Evolutionary conservation across 2,113 vertebrate genomes (phyloP), one percentile per base, ranked within the genome.

Genomic region (Brachionichthys hirsutus): DNA sequence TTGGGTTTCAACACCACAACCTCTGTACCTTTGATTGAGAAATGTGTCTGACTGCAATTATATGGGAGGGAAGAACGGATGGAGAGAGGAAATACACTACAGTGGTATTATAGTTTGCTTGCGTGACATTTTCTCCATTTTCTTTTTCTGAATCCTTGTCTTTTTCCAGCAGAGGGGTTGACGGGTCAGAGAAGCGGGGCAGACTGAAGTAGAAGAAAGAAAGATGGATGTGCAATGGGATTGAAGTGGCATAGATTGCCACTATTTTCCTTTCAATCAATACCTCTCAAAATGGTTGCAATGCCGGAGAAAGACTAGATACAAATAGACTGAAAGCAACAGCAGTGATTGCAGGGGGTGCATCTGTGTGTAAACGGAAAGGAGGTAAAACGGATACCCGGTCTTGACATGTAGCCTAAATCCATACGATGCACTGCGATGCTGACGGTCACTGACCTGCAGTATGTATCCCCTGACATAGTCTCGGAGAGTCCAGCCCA

Each of bases 401-500:
- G 14, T 35, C 11, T 47, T 48, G 52, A 55, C 22, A 19, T 70
- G 62, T 48, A 22, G 20, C 16, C 52, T 62, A 6, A 56, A 49
- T 48, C 44, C 14, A 36, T 22, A 24, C 40, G 44, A 49, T 40
- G 54, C 60, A 66, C 54, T 20, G 14, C 35, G 53, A 35, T 46
- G 51, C 42, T 43, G 57, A 12, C 11, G 0, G 9, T 36, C 52
- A 72, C 87, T 80, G 67, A 92, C 97, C 94, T 99, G 97, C 36
- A 99, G 92, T 51, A 98, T 95, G 41, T 99, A 99, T 80, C 97
- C 97, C 38, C 97, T 93, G 69, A 98, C 94, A 52, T 99, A 99
- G 86, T 99, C 97, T 83, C 97, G 93, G 1, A 99, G 91, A 0
- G 96, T 99, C 97, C 97, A 99, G 72, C 96, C 97, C 80, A 99